Conservation (phyloP, 2,113 vertebrate species). For the Anthoscopus minutus region DNA sequence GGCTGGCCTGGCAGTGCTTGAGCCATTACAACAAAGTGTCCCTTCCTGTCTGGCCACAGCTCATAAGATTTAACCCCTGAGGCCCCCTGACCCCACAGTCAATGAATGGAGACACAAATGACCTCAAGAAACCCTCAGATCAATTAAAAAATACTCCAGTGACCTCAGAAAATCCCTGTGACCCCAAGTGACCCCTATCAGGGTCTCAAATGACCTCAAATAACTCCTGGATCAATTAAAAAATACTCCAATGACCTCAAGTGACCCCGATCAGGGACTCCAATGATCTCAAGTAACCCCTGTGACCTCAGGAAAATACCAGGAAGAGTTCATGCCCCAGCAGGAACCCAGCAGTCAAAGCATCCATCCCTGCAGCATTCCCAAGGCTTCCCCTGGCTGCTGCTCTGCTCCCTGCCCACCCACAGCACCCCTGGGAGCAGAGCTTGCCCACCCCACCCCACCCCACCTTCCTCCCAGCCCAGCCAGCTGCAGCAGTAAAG, state of each 20-base stretch:
- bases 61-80: not conserved
- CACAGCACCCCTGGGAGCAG: accelerated
- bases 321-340: too few relatives aligned
- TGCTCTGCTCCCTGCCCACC: not conserved
- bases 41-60: accelerated
- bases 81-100: too few relatives aligned
- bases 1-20: not conserved
- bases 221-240: too few relatives aligned
- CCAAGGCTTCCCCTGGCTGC: not conserved
- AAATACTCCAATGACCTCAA: too few relatives aligned
- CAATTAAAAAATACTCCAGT: too few relatives aligned
- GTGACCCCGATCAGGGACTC: not conserved
- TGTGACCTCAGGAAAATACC: not conserved
- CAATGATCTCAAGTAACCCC: not conserved
- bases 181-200: not conserved
- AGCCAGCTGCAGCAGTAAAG: not conserved
- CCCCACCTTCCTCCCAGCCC: not conserved
- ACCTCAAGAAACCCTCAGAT: not conserved
- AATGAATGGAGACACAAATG: not conserved
- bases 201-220: not conserved
- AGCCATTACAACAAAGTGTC: accelerated
- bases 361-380: not conserved
- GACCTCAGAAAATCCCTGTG: not conserved
- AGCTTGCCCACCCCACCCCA: not conserved
- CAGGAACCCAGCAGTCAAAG: not conserved